Evolutionary conservation across 1,140 invertebrate genomes (phyloP).

Genomic region (Solen grandis): DNA sequence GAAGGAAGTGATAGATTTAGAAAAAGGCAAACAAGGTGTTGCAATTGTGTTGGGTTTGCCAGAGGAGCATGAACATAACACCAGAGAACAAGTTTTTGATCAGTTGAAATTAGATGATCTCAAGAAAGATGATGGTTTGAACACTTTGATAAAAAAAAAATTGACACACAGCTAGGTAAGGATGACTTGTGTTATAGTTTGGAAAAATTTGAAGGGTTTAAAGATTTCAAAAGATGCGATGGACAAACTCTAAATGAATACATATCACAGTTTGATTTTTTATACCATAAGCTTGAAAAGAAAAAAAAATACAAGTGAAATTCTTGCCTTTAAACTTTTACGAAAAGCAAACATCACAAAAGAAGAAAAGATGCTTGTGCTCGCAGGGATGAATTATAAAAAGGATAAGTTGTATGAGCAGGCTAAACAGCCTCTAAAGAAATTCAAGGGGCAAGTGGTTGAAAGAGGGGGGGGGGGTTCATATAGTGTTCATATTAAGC

Average conservation of each 20-base stretch:
- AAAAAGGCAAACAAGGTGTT: constrained; percentile 53
- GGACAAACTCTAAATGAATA: constrained; percentile 46
- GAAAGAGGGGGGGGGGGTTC: background rate
- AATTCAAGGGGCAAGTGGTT: constrained; percentile 25
- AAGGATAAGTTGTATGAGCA: constrained; percentile 58
- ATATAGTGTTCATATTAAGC: constrained; percentile 23
- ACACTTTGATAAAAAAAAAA: constrained; percentile 37
- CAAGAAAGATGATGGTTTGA: constrained; percentile 48
- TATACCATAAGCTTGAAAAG: constrained; percentile 55
- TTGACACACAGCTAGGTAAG: constrained; percentile 53
- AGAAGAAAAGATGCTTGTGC: constrained; percentile 59
- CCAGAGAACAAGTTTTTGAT: constrained; percentile 57
- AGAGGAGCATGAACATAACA: constrained; percentile 50
- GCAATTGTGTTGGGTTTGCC: constrained; percentile 52
- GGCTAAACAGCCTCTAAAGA: constrained; percentile 54
- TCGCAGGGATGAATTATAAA: constrained; percentile 65
- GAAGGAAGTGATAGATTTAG: constrained; percentile 54
- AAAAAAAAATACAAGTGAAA: constrained; percentile 55
- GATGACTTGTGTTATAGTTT: constrained; percentile 44
- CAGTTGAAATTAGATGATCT: constrained; percentile 50
- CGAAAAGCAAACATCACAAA: constrained; percentile 60
- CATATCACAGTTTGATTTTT: constrained; percentile 42
- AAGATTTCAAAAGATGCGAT: constrained; percentile 40
- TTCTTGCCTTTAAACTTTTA: constrained; percentile 63
- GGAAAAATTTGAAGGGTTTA: constrained; percentile 56